A percentile compares a stretch with the other conserved stretches of the same genome.
Conservation (phyloP, 2,113 vertebrate species). For the Cynocephalus volans region DNA sequence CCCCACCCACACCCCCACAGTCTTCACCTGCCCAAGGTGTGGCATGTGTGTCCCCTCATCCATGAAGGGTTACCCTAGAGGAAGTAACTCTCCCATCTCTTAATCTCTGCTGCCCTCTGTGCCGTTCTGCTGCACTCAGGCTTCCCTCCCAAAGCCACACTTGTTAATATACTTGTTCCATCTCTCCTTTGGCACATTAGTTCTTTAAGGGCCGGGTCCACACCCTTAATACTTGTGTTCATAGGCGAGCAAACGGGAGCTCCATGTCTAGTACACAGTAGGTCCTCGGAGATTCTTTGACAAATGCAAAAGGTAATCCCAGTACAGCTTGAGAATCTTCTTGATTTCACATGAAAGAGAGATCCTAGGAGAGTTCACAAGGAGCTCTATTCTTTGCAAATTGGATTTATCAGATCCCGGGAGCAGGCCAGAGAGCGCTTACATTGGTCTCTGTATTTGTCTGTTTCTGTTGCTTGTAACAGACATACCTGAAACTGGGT, state of each 20-base stretch:
- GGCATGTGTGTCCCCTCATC: not conserved
- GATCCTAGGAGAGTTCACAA: not conserved
- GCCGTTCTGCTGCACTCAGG: not conserved
- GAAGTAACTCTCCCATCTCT: not conserved
- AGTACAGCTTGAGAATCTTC: not conserved
- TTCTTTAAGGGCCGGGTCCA: not conserved
- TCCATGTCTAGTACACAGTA: slow-evolving; percentile 8
- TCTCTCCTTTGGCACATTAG: not conserved
- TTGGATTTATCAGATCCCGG: not conserved
- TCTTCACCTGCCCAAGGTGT: not conserved
- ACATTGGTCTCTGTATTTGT: not conserved
- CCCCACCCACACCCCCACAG: not conserved
- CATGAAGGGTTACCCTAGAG: not conserved
- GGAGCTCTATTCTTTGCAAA: not conserved
- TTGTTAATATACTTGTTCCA: not conserved
- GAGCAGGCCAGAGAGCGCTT: not conserved
- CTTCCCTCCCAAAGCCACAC: not conserved
- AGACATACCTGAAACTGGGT: no score
- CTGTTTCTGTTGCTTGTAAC: no score
- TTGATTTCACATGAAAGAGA: not conserved
- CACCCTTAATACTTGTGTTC: not conserved
- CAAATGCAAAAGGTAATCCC: not conserved
- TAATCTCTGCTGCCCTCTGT: not conserved
- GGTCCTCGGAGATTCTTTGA: not conserved
- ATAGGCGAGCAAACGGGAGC: not conserved